Evolutionary conservation across 1,140 invertebrate species (phyloP).

Genomic region (Magallana ariakensis): DNA sequence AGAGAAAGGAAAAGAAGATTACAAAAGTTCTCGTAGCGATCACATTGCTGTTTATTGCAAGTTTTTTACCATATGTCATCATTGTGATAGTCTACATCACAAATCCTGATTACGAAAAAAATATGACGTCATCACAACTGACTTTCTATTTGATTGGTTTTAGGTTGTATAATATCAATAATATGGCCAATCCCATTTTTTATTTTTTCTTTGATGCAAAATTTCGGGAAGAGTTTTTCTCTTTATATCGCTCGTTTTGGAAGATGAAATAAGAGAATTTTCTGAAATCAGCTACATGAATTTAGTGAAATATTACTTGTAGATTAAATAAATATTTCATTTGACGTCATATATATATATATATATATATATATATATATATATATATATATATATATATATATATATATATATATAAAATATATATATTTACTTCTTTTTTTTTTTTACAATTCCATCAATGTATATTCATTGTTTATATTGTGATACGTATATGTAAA

Average conservation of each 20-base stretch:
- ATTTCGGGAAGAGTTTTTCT: constrained; percentile 47
- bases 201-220: constrained; percentile 56
- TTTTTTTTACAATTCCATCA: too few species aligned
- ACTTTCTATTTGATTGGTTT: constrained; percentile 49
- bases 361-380: too few species aligned
- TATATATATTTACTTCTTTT: too few species aligned
- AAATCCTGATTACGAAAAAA: constrained; percentile 41
- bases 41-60: constrained; percentile 50
- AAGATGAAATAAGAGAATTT: too few species aligned
- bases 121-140: constrained; percentile 41
- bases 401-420: too few species aligned
- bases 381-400: too few species aligned
- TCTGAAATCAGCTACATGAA: too few species aligned
- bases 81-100: constrained; percentile 48
- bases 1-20: constrained; percentile 49
- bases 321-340: too few species aligned
- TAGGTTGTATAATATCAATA: constrained; percentile 55
- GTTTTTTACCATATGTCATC: constrained; percentile 55
- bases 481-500: too few species aligned
- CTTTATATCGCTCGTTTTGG: background rate
- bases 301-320: too few species aligned
- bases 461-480: too few species aligned
- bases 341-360: too few species aligned
- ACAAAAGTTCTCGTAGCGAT: constrained; percentile 55
- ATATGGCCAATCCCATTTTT: constrained; percentile 54